phyloP scores from a whole-genome alignment of 1,140 invertebrate species.

The Atta cephalotes region DNA sequence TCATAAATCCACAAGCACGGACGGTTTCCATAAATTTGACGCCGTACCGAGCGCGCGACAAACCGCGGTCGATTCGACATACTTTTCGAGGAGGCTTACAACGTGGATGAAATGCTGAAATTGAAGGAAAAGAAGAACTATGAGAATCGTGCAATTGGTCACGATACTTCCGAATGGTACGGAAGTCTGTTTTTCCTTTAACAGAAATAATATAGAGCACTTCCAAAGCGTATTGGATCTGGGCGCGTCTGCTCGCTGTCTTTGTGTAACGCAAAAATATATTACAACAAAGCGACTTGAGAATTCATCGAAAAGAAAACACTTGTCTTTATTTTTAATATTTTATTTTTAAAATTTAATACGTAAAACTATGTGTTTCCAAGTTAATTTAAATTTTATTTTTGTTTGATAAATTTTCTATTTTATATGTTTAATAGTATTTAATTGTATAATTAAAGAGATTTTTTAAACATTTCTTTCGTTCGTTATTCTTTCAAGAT shows the following conservation, averaged over 20 bases:
- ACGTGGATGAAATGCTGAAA: conserved; percentile 32
- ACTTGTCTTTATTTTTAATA: background rate
- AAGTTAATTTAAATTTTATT: background rate
- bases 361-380: background rate
- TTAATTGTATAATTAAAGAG: background rate
- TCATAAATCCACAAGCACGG: conserved; percentile 77
- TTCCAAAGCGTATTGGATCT: conserved; percentile 41
- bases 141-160: conserved; percentile 54
- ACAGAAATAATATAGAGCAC: conserved; percentile 58
- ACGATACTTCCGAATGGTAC: conserved; percentile 48
- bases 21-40: conserved; percentile 80
- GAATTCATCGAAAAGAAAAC: background rate
- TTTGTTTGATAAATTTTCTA: background rate
- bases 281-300: conserved; percentile 26
- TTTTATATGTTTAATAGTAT: background rate
- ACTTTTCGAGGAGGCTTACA: conserved; percentile 72
- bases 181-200: conserved; percentile 58
- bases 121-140: conserved; percentile 43
- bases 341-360: background rate
- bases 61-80: conserved; percentile 75
- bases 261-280: conserved; percentile 48
- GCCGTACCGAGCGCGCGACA: conserved; percentile 75
- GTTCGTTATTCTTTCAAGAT: background rate
- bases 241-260: conserved; percentile 10
- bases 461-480: background rate